Conservation (phyloP, 2,113 vertebrate species). For the Rhinogobius similis region DNA sequence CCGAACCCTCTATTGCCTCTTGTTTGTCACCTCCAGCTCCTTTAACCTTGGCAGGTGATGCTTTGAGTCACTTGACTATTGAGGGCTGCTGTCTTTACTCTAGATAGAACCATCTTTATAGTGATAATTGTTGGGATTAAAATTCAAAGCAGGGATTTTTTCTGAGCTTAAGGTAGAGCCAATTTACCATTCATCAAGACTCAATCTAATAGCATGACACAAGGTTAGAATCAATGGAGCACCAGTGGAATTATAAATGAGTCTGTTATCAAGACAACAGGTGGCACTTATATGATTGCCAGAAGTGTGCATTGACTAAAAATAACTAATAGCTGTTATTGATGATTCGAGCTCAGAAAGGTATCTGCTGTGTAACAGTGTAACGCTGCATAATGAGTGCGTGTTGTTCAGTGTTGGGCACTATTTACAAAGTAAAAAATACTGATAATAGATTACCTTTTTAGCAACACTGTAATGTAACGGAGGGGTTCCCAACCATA, state of each 20-base stretch:
- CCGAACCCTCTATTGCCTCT: conserved; percentile 37
- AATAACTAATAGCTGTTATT: background rate
- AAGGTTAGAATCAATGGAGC: conserved; percentile 57
- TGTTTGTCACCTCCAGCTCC: conserved; percentile 35
- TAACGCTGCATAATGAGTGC: conserved; percentile 33
- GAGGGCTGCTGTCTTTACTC: conserved; percentile 24
- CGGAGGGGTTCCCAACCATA: no score
- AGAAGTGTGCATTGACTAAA: conserved; percentile 44
- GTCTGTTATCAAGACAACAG: conserved; percentile 44
- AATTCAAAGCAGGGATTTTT: conserved; percentile 53
- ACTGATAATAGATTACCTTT: no score
- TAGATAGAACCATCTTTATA: conserved; percentile 30
- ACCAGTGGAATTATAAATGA: conserved; percentile 52
- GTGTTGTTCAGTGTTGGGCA: background rate
- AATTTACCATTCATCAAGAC: conserved; percentile 43
- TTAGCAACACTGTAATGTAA: no score
- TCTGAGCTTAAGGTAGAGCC: conserved; percentile 33
- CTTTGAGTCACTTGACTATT: conserved; percentile 35
- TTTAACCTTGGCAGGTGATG: conserved; percentile 47
- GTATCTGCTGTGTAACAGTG: conserved; percentile 43
- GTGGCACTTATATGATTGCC: conserved; percentile 59
- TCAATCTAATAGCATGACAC: conserved; percentile 46
- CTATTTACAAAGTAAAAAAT: no score
- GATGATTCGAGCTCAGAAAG: conserved; percentile 46
- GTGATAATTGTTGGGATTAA: conserved; percentile 41